These are phyloP conservation scores for Chrysaora quinquecirrha DNA, from an alignment of 30 jellyfish, hydroid and myxozoan genomes.

Conservation along the genomic window DNA sequence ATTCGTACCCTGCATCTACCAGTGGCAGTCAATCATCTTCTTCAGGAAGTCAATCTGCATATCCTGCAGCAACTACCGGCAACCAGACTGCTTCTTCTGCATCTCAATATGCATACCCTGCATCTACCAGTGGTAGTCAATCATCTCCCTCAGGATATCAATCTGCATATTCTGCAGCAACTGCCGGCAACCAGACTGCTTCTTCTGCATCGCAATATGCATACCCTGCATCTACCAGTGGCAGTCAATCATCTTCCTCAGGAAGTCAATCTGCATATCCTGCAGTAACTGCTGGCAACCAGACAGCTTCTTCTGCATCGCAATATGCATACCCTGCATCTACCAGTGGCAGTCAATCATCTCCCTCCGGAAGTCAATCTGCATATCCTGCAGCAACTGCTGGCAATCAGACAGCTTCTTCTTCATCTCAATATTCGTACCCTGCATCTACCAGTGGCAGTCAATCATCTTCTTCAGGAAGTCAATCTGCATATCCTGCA, in stretches of 20 bases:
- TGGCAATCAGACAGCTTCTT: background rate
- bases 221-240: background rate
- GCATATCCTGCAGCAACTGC: background rate
- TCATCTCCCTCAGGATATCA: background rate
- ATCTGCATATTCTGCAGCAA: background rate
- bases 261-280: conserved; percentile 1
- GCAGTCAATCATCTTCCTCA: background rate
- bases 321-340: background rate
- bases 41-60: too few relatives aligned
- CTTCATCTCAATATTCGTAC: background rate
- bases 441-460: background rate
- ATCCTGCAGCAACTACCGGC: background rate
- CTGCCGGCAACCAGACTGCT: background rate
- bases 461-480: background rate
- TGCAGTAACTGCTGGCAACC: background rate
- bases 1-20: background rate
- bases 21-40: background rate
- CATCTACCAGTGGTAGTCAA: background rate
- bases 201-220: background rate
- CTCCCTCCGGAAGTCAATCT: background rate
- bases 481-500: background rate
- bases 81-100: background rate
- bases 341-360: background rate
- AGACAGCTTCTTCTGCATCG: background rate
- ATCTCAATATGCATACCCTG: background rate